phyloP scores from a whole-genome alignment of 2,797 vertebrate genomes.

The Anableps anableps region DNA sequence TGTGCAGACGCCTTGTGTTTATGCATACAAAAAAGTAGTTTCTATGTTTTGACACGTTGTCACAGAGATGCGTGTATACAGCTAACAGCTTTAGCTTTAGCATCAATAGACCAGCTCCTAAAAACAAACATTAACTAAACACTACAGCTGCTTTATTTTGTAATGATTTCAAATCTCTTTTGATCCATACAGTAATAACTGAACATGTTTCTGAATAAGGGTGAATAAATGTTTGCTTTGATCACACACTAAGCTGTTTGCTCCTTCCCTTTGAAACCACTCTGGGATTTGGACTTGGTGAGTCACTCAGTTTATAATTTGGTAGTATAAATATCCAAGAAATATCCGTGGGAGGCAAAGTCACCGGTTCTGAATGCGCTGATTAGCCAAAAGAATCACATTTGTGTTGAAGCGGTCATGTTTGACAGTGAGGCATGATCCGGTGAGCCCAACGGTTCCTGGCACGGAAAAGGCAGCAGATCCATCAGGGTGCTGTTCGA shows the following conservation, averaged over 20 bases:
- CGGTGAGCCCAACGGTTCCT: background rate
- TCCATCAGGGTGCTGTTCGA: background rate
- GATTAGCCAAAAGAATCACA: background rate
- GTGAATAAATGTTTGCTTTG: background rate
- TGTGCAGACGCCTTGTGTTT: background rate
- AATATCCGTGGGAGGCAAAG: background rate
- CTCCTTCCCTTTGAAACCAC: background rate
- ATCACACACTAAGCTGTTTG: background rate
- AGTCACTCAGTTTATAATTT: background rate
- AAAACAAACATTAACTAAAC: background rate
- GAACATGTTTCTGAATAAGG: background rate
- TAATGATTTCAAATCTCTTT: constrained; percentile 1
- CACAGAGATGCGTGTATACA: background rate
- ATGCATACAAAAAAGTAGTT: background rate
- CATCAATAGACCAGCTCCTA: background rate
- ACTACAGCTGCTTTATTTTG: background rate
- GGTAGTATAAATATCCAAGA: background rate
- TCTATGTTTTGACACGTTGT: background rate
- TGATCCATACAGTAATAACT: background rate
- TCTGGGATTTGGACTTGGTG: background rate
- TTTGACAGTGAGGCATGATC: background rate
- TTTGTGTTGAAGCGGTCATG: background rate
- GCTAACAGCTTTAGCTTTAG: background rate
- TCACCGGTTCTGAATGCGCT: background rate
- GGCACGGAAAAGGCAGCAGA: background rate